Evolutionary conservation across 2,888 invertebrate genomes (phyloP), one percentile per base, ranked within the genome.

Genomic region (Drosophila stalkeri): DNA sequence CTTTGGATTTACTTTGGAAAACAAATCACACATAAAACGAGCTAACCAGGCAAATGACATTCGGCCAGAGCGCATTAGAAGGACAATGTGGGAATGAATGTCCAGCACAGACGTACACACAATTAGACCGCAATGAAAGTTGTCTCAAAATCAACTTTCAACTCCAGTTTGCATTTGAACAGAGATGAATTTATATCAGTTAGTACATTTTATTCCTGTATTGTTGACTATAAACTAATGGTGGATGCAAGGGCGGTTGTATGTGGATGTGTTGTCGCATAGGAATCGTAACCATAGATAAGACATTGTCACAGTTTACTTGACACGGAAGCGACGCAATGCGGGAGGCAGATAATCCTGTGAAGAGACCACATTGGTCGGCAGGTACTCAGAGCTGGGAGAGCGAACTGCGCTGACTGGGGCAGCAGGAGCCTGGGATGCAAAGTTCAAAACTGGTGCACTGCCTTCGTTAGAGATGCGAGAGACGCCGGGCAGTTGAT

Each of bases 371-470:
- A 73, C 75, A 51, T 84, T 75, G 16, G 65, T 41, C 6, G 81
- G 77, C 73, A 84, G 64, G 41, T 87, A 89, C 60, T 78, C 77
- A 1, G 73, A 64, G 51, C 62, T 77, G 49, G 73, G 89, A 7
- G 77, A 47, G 6, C 35, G 57, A 12, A n/a, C 54, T 14, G 47
- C 12, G 20, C 54, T 69, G 8, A 68, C 67, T 12, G 68, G 65
- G 8, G 72, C 63, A 5, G 47, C 52, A 7, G 74, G 60, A 2
- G 72, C 55, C 46, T 77, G 77, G 0, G 91, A 89, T 46, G 90
- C 90, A 54, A 90, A 91, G 75, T 90, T 87, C 56, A 90, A 63
- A 9, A 92, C 91, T n/a, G 91, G 90, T 16, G 91, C 92, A 23
- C 84, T 64, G 47, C 92, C 92, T 68, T 91, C 91, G 64, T 91